phyloP scores from a whole-genome alignment of 1,140 invertebrate species.

The Nasonia longicornis region DNA sequence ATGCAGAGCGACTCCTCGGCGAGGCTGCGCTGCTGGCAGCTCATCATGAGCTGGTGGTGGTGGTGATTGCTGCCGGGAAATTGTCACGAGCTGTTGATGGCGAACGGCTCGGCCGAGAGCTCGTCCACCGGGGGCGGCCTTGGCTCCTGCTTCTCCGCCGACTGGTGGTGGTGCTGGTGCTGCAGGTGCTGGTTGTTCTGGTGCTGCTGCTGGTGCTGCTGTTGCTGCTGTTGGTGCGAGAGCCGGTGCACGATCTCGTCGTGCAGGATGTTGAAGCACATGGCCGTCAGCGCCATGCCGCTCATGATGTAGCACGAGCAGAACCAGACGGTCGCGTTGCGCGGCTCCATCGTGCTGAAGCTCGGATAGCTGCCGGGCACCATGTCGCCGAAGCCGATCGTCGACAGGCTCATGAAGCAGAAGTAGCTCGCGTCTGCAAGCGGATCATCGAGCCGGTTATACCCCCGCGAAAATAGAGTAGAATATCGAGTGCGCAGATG shows the following conservation, averaged over 20 bases:
- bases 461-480: neutral
- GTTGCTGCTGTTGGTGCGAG: constrained; percentile 72
- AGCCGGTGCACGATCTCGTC: constrained; percentile 88
- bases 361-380: constrained; percentile 80
- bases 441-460: neutral
- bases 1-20: constrained; percentile 73
- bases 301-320: constrained; percentile 96
- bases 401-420: constrained; percentile 93
- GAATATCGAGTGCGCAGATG: too few relatives aligned
- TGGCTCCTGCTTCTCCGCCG: constrained; percentile 45
- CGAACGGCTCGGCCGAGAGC: constrained; percentile 71
- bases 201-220: neutral
- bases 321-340: constrained; percentile 83
- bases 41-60: constrained; percentile 74
- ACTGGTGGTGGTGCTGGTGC: neutral
- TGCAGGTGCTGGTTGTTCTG: neutral
- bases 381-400: constrained; percentile 92
- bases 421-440: constrained; percentile 88
- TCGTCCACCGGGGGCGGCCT: constrained; percentile 68
- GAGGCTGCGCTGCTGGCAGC: constrained; percentile 73
- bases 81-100: constrained; percentile 75
- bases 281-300: constrained; percentile 95
- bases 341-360: constrained; percentile 73
- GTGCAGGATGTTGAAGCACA: constrained; percentile 98
- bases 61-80: constrained; percentile 72